Conservation (phyloP, 2,113 vertebrate species). For the Tapirus terrestris region DNA sequence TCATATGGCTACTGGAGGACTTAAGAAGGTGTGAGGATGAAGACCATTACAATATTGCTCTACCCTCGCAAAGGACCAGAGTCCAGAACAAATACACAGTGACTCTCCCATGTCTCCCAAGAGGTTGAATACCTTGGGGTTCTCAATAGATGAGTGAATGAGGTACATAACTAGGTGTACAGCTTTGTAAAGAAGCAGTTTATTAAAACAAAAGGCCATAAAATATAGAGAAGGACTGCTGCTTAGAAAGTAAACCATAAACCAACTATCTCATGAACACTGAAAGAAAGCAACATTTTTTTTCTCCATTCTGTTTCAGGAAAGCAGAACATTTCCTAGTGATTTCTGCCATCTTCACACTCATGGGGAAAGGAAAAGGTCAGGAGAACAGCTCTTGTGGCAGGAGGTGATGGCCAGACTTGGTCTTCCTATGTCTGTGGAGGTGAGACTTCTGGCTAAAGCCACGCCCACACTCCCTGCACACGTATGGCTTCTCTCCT, state of each 20-base stretch:
- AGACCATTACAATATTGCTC: background rate
- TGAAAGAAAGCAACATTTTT: background rate
- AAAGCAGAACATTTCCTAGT: background rate
- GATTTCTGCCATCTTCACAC: background rate
- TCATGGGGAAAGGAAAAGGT: background rate
- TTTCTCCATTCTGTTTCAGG: background rate
- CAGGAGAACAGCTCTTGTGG: background rate
- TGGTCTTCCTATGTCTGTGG: conserved; percentile 38
- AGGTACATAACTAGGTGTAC: background rate
- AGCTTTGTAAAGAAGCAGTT: background rate
- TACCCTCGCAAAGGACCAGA: background rate
- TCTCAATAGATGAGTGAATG: background rate
- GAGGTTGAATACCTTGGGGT: background rate
- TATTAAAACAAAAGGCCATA: conserved; percentile 8
- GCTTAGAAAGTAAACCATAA: background rate
- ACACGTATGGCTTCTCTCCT: background rate
- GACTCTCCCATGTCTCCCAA: background rate
- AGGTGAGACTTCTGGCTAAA: conserved; percentile 64
- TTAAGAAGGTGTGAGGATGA: background rate
- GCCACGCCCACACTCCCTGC: conserved; percentile 14
- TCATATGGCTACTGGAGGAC: background rate
- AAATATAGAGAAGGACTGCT: background rate
- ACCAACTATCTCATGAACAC: background rate
- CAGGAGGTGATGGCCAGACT: background rate
- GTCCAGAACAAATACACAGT: background rate